Evolutionary conservation across 2,113 vertebrate genomes (phyloP).

Genomic region (Prionailurus viverrinus): DNA sequence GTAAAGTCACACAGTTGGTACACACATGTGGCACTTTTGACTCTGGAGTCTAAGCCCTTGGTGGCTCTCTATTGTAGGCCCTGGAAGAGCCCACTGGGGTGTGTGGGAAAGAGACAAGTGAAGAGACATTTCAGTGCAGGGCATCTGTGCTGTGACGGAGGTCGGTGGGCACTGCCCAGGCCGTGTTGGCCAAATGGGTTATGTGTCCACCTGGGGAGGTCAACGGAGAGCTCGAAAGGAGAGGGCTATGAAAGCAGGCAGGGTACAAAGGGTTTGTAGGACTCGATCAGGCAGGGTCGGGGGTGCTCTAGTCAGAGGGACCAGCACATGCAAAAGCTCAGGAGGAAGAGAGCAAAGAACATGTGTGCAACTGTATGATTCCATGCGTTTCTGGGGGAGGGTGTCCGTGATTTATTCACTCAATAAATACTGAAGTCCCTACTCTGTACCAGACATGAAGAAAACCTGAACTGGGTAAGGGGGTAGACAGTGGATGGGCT

Average conservation of each 20-base stretch:
- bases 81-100: not conserved
- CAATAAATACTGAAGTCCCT: not conserved
- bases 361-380: not conserved
- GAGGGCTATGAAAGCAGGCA: accelerated
- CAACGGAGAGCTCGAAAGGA: not conserved
- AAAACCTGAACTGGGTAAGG: not conserved
- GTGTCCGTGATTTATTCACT: not conserved
- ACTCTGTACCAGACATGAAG: not conserved
- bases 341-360: accelerated
- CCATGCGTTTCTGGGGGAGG: not conserved
- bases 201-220: not conserved
- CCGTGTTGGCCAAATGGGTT: not conserved
- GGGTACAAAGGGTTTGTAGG: not conserved
- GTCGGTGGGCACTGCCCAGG: not conserved
- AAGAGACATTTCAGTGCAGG: not conserved
- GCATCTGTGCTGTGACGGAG: not conserved
- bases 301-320: not conserved
- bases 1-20: not conserved
- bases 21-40: not conserved
- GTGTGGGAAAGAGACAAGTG: not conserved
- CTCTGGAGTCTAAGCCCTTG: not conserved
- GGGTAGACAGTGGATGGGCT: accelerated
- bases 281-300: not conserved
- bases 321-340: not conserved
- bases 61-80: not conserved